phyloP scores from a whole-genome alignment of 2,113 vertebrate genomes.

The cattle (Bos taurus) region DNA sequence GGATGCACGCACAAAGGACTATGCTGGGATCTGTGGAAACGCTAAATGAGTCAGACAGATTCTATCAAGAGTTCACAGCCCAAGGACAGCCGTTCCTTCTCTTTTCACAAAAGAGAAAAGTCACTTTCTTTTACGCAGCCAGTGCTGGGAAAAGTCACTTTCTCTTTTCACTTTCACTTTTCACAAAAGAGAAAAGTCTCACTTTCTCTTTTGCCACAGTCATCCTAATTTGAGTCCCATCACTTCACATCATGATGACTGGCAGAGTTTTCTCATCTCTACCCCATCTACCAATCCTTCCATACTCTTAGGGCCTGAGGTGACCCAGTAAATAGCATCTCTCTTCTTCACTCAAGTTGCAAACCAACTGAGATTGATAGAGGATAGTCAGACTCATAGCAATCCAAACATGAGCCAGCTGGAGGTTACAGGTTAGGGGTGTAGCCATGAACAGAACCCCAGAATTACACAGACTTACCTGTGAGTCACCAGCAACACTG shows the following conservation, averaged over 20 bases:
- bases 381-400: not conserved
- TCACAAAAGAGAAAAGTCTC: not conserved
- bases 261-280: not conserved
- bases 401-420: not conserved
- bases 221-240: not conserved
- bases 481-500: not conserved
- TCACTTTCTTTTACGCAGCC: not conserved
- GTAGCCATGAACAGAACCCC: not conserved
- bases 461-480: not conserved
- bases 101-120: not conserved
- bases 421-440: not conserved
- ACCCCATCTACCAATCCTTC: not conserved
- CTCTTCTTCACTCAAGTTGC: not conserved
- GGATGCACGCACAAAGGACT: not conserved
- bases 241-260: not conserved
- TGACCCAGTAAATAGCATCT: not conserved
- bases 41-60: not conserved
- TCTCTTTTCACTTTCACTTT: not conserved
- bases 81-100: not conserved
- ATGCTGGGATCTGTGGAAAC: not conserved
- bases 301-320: not conserved
- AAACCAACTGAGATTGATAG: not conserved
- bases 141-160: not conserved
- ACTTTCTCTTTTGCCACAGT: not conserved
- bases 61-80: not conserved